Percentiles rank a stretch among this genome's conserved stretches.
Conservation (phyloP, 2,888 invertebrate genomes). For the Eupeodes latifasciatus region DNA sequence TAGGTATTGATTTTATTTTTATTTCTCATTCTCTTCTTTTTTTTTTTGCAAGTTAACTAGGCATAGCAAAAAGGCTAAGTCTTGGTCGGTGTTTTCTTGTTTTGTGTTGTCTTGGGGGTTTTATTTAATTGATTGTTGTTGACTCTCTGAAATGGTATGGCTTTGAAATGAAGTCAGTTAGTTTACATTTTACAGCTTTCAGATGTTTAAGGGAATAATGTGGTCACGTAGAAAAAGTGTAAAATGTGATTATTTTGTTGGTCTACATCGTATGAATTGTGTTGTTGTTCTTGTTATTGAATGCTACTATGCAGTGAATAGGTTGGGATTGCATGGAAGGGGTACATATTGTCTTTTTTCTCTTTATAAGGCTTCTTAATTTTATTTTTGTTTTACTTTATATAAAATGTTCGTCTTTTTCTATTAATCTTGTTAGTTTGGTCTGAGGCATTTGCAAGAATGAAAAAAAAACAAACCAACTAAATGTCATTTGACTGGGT, state of each 20-base stretch:
- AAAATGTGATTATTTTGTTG: slow-evolving; percentile 21
- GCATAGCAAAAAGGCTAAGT: neutral
- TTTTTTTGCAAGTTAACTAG: slow-evolving; percentile 28
- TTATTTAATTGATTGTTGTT: slow-evolving; percentile 38
- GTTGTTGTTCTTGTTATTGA: neutral
- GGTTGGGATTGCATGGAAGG: neutral
- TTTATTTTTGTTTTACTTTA: neutral
- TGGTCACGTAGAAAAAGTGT: slow-evolving; percentile 50
- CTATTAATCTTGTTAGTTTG: slow-evolving; percentile 17
- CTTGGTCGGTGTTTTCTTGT: neutral
- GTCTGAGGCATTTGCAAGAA: neutral
- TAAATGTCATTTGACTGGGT: slow-evolving; percentile 19
- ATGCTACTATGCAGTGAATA: neutral
- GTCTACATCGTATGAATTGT: slow-evolving; percentile 2
- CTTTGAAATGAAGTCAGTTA: slow-evolving; percentile 31
- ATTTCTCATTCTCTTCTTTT: slow-evolving; percentile 31
- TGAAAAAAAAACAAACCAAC: neutral
- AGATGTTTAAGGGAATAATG: slow-evolving; percentile 45
- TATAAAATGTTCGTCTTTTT: slow-evolving; percentile 5
- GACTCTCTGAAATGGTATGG: slow-evolving; percentile 11
- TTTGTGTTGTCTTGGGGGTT: slow-evolving; percentile 6
- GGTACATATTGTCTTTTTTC: neutral
- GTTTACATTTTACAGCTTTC: neutral
- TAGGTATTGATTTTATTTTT: slow-evolving; percentile 30
- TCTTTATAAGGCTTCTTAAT: slow-evolving; percentile 6